Percentiles rank a stretch among this genome's conserved stretches.
phyloP scores from a whole-genome alignment of 2,113 vertebrate genomes.

The Podilymbus podiceps region DNA sequence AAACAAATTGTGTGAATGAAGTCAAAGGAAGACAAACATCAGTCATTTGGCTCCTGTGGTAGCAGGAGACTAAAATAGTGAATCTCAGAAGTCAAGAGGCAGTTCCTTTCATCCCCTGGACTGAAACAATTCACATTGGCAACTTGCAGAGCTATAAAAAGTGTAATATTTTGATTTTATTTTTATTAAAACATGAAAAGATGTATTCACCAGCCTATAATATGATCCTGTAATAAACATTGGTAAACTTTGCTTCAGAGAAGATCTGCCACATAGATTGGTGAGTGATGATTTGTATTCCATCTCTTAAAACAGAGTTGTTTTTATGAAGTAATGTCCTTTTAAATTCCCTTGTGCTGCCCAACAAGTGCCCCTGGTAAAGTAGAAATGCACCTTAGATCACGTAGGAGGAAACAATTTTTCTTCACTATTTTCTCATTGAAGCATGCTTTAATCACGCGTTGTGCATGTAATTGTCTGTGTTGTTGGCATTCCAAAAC shows the following conservation, averaged over 20 bases:
- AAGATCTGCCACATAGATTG: constrained; percentile 50
- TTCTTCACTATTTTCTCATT: background rate
- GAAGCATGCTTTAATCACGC: constrained; percentile 31
- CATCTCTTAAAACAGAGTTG: background rate
- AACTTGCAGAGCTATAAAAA: background rate
- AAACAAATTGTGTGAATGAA: background rate
- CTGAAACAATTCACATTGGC: background rate
- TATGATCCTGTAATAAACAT: background rate
- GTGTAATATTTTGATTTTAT: background rate
- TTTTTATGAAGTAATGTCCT: background rate
- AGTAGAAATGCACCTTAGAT: background rate
- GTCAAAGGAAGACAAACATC: background rate
- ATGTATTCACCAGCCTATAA: background rate
- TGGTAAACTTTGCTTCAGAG: background rate
- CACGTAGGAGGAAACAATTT: background rate
- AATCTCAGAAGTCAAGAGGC: background rate
- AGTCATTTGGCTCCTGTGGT: background rate
- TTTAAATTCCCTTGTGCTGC: constrained; percentile 1
- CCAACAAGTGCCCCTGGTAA: background rate
- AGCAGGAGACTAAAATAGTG: background rate
- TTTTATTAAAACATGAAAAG: background rate
- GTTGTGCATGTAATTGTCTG: constrained; percentile 33
- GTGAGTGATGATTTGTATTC: background rate
- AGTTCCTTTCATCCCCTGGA: background rate
- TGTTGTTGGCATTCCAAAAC: background rate